Evolutionary conservation across 2,888 invertebrate species (phyloP), one percentile per base, ranked within the genome.

Genomic region (Napeogenes inachia): DNA sequence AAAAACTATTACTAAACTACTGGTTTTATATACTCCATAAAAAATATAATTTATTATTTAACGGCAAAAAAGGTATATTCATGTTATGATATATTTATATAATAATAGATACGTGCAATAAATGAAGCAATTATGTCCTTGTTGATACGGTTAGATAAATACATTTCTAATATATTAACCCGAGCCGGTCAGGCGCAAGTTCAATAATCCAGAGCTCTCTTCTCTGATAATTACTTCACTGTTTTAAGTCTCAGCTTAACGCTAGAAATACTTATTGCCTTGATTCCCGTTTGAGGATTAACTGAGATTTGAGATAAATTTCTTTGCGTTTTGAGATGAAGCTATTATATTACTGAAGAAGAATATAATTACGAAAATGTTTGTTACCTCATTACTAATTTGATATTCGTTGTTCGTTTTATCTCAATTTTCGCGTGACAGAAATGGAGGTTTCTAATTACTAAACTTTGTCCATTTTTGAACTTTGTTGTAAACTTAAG

Each of bases 221-320:
- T 32, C 57, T 54, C 55, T 42, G 56, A 57, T 64, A 64, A 64
- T 64, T 64, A 64, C 64, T 64, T 53, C 59, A 59, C 47, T 59
- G 61, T 61, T 64, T 64, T 61, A 63, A 64, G 62, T 61, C 64
- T 55, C 56, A 46, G 61, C 64, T 64, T 64, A 64, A 45, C 59
- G 53, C 61, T 45, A 55, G 56, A 57, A 57, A 56, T 59, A 62
- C 62, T 62, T 56, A 56, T 56, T 33, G 56, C 59, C 30, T 30
- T 47, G 62, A 62, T 62, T 62, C 62, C 56, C 56, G 45, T 62
- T 59, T 47, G 59, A 56, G 59, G 62, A 62, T 62, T 62, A 60
- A 59, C 50, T 30, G 45, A 13, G 8, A 30, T 50, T 50, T 6
- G 50, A 50, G 30, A 50, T 50, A 30, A 21, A 30, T 50, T 21